phyloP scores from a whole-genome alignment of 1,140 invertebrate species.

The Pissodes strobi region DNA sequence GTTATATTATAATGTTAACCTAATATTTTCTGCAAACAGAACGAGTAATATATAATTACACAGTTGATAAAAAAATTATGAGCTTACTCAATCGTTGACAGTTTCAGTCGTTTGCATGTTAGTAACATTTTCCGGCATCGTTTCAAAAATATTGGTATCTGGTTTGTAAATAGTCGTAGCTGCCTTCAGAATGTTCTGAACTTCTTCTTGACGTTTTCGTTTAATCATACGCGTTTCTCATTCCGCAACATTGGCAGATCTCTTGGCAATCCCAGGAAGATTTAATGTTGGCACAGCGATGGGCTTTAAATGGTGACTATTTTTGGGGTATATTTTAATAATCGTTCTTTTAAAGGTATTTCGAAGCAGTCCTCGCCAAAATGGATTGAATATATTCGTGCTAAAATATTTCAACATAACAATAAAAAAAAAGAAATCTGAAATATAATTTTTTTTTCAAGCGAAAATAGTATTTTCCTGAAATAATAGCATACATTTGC shows the following conservation, averaged over 20 bases:
- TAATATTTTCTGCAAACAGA: too few species aligned
- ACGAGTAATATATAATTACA: neutral
- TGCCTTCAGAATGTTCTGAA: neutral
- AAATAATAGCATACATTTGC: too few species aligned
- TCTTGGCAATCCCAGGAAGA: neutral
- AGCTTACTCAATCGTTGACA: neutral
- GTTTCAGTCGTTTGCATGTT: neutral
- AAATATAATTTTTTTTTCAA: too few species aligned
- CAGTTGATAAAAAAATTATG: neutral
- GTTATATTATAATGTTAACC: too few species aligned
- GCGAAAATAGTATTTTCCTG: too few species aligned
- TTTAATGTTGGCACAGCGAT: neutral
- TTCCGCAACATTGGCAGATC: neutral
- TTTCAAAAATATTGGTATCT: neutral
- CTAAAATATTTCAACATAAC: too few species aligned
- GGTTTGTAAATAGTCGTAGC: neutral
- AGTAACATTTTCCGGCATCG: neutral
- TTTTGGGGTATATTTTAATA: neutral
- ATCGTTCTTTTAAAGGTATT: neutral
- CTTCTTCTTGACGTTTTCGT: neutral
- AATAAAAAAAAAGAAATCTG: too few species aligned
- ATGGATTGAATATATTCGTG: too few species aligned
- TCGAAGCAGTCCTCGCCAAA: too few species aligned
- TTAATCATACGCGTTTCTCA: neutral
- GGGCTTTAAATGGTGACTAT: constrained; percentile 10